Base-by-base conservation (phyloP, 2,888 invertebrate species). In the Meiosimyza platycephala region DNA sequence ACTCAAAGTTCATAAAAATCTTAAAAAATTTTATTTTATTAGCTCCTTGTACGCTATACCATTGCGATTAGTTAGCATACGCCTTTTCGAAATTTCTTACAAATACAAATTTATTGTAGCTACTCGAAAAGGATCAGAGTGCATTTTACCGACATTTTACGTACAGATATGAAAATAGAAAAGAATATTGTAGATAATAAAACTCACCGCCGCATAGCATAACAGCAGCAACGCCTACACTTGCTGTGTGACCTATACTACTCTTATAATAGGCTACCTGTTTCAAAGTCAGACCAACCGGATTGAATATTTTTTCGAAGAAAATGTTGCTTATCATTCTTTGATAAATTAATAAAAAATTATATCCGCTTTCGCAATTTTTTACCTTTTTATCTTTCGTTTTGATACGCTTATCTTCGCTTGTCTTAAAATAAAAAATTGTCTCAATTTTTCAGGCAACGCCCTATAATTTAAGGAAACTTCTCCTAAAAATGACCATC, bases 391-490 rank as follows among this genome's bases (percentile, higher is more conserved):
- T 57, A 57, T 22, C 6, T 22, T 18, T 55, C 22, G 1, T 55
- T 18, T 18, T 55, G 2, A 28, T 28, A 28, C 16, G 28, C 9
- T 57, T 28, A 22, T 11, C 15, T 12, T 57, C 13, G 22, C 1
- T 22, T 22, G 57, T 22, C 57, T 13, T 7, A 6, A 57, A 57
- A n/a, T n/a, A 57, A 18, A 15, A 57, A 57, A 57, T 57, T 57
- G 57, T 57, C 57, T 22, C 16, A 57, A 57, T 57, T 57, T 28
- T 57, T 6, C 15, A 57, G 28, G 57, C 57, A 57, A 57, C 57
- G 57, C 57, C 57, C 3, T 18, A 6, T 15, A 28, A 28, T 22
- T 57, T 57, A 3, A 6, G 40, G 40, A 1, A 7, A 9, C 4
- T 40, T 2, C 5, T 40, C 1, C 40, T 40, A 1, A 7, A 40